These are phyloP conservation scores for Icerya purchasi DNA, from an alignment of 2,888 invertebrate genomes.

Conservation along the genomic window DNA sequence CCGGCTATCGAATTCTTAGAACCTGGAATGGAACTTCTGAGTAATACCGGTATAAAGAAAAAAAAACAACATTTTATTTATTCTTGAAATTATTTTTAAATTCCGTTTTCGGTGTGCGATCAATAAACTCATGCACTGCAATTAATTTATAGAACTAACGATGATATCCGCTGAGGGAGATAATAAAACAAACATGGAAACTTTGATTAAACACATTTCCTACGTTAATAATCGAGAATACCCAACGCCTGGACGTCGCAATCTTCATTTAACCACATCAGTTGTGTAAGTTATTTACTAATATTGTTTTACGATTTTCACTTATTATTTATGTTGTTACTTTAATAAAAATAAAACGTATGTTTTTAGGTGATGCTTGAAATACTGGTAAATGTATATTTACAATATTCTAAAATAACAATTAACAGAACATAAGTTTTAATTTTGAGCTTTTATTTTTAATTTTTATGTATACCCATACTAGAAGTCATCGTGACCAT, in stretches of 20 bases:
- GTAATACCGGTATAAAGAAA: constrained; percentile 32
- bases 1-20: constrained; percentile 51
- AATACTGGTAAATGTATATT: no score
- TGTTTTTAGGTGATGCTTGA: no score
- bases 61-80: no score
- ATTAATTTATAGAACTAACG: constrained; percentile 39
- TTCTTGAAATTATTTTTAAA: neutral
- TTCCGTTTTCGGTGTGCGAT: neutral
- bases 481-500: no score
- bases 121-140: neutral
- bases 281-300: constrained; percentile 45
- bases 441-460: no score
- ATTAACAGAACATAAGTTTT: no score
- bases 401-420: no score
- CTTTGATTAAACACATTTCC: constrained; percentile 60
- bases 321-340: neutral
- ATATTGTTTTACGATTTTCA: neutral
- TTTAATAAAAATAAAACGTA: neutral
- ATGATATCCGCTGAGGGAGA: constrained; percentile 81
- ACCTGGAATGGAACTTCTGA: constrained; percentile 53
- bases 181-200: constrained; percentile 74
- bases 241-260: constrained; percentile 86
- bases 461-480: no score
- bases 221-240: constrained; percentile 79
- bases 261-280: constrained; percentile 57